Base-by-base conservation (phyloP, 2,113 vertebrate species). In the Tretioscincus oriximinensis region DNA sequence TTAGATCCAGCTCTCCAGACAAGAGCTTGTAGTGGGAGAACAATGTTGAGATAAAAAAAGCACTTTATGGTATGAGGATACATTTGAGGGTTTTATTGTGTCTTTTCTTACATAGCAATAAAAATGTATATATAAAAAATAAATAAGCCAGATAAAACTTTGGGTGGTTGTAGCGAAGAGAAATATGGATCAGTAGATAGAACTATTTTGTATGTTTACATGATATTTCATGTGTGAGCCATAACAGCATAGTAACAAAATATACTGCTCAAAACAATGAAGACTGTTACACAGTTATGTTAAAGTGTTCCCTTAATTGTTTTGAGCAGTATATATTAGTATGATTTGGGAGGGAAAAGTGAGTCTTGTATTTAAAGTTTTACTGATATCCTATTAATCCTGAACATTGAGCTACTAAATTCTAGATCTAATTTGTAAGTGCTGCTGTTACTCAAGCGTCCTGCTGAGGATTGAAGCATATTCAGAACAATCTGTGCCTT, bases 21-120 rank as follows among this genome's bases (percentile, higher is more conserved):
- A 81, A 92, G 87, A 88, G 86, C 68, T 60, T 77, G 71, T 79
- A 77, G 89, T 89, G 87, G 89, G 85, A 74, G 85, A 91, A 81
- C 69, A 82, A 68, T 81, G 68, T 81, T 41, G 11, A 86, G 86
- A 73, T 82, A 88, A 89, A 84, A n/a, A 84, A 87, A 88, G 76
- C 89, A 93, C 89, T 93, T 91, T 88, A 89, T 82, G 85, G 0
- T 75, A 87, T 88, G 89, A 86, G 86, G 90, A 89, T 89, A 81
- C 80, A 83, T 89, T 86, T 91, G 45, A 54, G 54, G 79, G 54
- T 68, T 78, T 73, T 77, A 82, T 77, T 88, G 64, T 71, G 54
- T 73, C 78, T 80, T 87, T 87, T 87, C 85, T 90, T 86, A 85
- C 63, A 90, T 85, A 92, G 83, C 87, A 78, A 83, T 90, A 88